Conservation (phyloP, 1,140 invertebrate species). For the Cryptotermes secundus region DNA sequence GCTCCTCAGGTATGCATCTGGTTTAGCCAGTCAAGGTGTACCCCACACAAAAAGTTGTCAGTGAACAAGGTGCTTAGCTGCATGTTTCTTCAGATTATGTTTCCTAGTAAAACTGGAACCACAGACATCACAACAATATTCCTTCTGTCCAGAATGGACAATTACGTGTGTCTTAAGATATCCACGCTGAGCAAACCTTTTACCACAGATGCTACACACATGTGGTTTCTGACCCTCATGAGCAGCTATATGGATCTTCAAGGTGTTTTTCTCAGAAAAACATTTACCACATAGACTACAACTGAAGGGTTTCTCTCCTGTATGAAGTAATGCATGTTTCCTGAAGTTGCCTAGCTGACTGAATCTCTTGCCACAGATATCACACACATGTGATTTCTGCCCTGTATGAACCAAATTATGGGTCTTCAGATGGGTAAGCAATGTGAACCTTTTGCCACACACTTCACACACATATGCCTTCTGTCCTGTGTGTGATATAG, state of each 20-base stretch:
- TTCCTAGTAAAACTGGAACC: constrained; percentile 20
- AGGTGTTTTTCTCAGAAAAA: background rate
- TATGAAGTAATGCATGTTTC: constrained; percentile 25
- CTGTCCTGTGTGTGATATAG: constrained; percentile 81
- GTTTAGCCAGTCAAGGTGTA: too few relatives aligned
- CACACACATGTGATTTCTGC: constrained; percentile 22
- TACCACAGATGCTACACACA: constrained; percentile 17
- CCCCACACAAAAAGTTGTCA: background rate
- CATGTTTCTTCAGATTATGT: constrained; percentile 14
- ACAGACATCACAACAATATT: constrained; percentile 3
- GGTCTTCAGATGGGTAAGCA: background rate
- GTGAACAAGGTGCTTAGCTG: background rate
- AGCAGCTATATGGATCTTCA: constrained; percentile 11
- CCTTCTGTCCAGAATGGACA: background rate
- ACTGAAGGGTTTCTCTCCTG: constrained; percentile 25
- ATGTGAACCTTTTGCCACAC: constrained; percentile 12
- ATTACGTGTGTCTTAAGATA: constrained; percentile 25
- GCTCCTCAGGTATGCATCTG: too few relatives aligned
- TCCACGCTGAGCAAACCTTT: background rate
- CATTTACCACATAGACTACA: constrained; percentile 19
- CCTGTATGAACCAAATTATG: constrained; percentile 3
- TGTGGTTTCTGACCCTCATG: constrained; percentile 23
- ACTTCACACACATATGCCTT: constrained; percentile 56
- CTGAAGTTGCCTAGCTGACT: constrained; percentile 18
- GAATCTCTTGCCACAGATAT: constrained; percentile 21